Evolutionary conservation across 2,888 invertebrate genomes (phyloP), one percentile per base, ranked within the genome.

Genomic region (Aproaerema taeniolella): DNA sequence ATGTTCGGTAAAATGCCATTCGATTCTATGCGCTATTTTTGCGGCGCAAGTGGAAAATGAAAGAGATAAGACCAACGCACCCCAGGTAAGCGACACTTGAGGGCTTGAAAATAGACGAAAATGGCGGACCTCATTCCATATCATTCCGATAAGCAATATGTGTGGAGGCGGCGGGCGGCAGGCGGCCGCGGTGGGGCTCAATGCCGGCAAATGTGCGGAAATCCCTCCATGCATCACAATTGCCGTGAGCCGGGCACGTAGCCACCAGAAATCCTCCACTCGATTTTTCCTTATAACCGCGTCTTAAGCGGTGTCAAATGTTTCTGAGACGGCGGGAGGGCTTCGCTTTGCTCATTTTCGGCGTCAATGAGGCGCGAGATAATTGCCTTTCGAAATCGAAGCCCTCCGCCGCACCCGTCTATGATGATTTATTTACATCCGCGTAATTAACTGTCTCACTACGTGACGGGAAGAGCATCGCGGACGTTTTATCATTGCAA

Each of bases 351-450:
- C 67, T 74, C 74, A 78, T 79, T 82, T 82, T 82, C 71, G 65
- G 65, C 75, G 76, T 68, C 79, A 83, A 83, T 82, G 81, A 80
- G 80, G 80, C 80, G 79, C 68, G 76, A 80, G 75, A 82, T 83
- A 85, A 83, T 82, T 83, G 80, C 76, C 73, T 81, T 75, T 80
- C 72, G 68, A 70, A 78, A 81, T 79, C 79, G 80, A 80, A 80
- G 68, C 77, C 71, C 72, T 73, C 71, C 68, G 64, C 73, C 74
- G 67, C 75, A 70, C 71, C 76, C 72, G 76, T 73, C 81, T 79
- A 74, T 80, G 82, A 85, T 85, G 85, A 86, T 86, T 85, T 85
- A 86, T 85, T 83, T 85, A 83, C 77, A 83, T 79, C 76, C 79
- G 77, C 76, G 81, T 85, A 85, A 86, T 85, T 83, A 85, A 83